These are phyloP conservation scores for Caenorhabditis tropicalis DNA, from an alignment of 1,140 invertebrate species.

Conservation along the genomic window DNA sequence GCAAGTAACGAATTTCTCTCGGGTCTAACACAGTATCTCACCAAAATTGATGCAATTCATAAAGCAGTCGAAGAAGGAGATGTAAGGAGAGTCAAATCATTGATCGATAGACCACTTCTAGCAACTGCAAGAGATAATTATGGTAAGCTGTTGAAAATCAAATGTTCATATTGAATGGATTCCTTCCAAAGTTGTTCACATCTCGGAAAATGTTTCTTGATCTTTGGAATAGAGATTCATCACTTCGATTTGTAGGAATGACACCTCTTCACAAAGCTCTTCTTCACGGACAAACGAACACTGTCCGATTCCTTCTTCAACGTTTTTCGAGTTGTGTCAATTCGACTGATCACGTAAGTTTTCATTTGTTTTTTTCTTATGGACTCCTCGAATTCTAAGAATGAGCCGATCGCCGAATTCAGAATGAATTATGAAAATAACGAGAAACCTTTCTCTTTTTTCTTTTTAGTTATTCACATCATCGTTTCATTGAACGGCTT, in stretches of 20 bases:
- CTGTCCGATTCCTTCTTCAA: constrained; percentile 78
- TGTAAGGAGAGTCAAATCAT: constrained; percentile 82
- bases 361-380: not conserved
- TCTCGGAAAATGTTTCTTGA: no score
- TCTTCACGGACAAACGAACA: constrained; percentile 75
- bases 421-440: constrained; percentile 12
- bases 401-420: not conserved
- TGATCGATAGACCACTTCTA: constrained; percentile 87
- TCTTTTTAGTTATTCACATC: not conserved
- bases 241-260: constrained; percentile 72
- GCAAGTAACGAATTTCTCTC: constrained; percentile 65
- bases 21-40: constrained; percentile 74
- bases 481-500: constrained; percentile 1
- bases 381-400: not conserved
- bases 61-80: constrained; percentile 84
- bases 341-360: constrained; percentile 80
- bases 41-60: constrained; percentile 87
- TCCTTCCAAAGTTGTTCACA: no score
- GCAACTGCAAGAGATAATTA: constrained; percentile 81
- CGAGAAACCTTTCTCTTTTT: not conserved
- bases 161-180: no score
- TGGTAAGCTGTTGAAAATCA: constrained; percentile 47
- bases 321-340: constrained; percentile 81
- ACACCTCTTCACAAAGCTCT: constrained; percentile 91
- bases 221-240: not conserved